Base-by-base conservation (phyloP, 2,888 invertebrate genomes). In the Dendrolimus houi region DNA sequence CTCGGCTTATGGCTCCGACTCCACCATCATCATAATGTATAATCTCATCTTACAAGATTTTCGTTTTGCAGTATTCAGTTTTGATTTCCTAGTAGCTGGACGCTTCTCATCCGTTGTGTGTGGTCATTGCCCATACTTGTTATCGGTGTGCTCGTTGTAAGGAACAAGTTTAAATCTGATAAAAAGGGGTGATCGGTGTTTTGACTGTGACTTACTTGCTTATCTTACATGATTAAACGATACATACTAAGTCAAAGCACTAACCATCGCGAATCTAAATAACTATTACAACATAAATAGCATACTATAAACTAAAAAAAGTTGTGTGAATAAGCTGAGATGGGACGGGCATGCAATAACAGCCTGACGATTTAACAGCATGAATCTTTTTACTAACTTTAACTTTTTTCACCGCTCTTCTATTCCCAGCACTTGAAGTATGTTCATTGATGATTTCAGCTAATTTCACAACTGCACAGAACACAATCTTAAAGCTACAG, bases 311-410 rank as follows among this genome's bases (percentile, higher is more conserved):
- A 29, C 41, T 47, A 54, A 41, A 52, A 55, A 29, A 60, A 59
- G 83, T 83, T 85, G 87, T 87, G 85, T 68, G 83, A 85, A 85
- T 85, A 80, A 84, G 85, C 88, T 87, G 87, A 87, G 81, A 87
- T 86, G 81, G 87, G 85, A 83, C 85, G 85, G 86, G 81, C 86
- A 85, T 77, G 77, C 86, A 79, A 76, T 68, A 66, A 66, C 63
- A 63, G 63, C 62, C 61, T 58, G 60, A 29, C 29, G 29, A 29
- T 12, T 9, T 47, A 47, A 47, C 12, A 12, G 47, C 47, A 47
- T 47, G 47, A 10, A 47, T 47, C 7, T 47, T 10, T 29, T 47
- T 47, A 47, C 6, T 47, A 9, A 47, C 47, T 12, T 9, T 2
- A 47, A 47, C 47, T 47, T 47, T 58, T 61, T 61, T 66, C 63